Base-by-base conservation (phyloP, 2,113 vertebrate species). In the Coracopsis vasa region DNA sequence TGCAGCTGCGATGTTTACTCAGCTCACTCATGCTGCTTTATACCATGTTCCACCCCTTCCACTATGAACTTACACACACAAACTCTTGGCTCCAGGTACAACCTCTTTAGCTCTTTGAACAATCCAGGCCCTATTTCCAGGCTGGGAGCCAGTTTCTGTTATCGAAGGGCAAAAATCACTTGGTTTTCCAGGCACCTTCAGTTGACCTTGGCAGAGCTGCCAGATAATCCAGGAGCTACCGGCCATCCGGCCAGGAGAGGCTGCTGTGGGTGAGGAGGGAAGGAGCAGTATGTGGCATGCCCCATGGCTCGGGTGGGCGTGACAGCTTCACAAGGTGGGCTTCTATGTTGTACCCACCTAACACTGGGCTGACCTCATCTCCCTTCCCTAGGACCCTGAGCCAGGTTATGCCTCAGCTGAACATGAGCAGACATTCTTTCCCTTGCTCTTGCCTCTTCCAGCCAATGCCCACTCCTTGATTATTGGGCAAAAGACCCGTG, bases 261-360 rank as follows among this genome's bases (percentile, higher is more conserved):
- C 33, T 56, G 15, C 35, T 4, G 9, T 35, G 37, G 11, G 2
- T 42, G 33, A 35, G 51, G 15, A 61, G 14, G 17, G 23, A 72
- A 16, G n/a, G 18, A 56, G 33, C 35, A 35, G 42, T 6, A 13
- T 8, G 10, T 60, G 12, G 16, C n/a, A 29, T 70, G 11, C 10
- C 37, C 25, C 29, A 33, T 1, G 2, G 29, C 19, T 71, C 2
- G 0, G 0, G 2, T 31, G 28, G 18, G 4, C 24, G 28, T 44
- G 6, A 25, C 35, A 39, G 8, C 13, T 42, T 45, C 41, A 20
- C 39, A 41, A 41, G 39, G 39, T 41, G 39, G 39, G 39, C 39
- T 41, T 41, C 39, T 41, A 41, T 11, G 39, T 41, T 41, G 39
- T 41, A 41, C 39, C 39, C 10, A 10, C 39, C 10, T 41, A 41